Percentiles rank a stretch among this genome's conserved stretches.
These are phyloP conservation scores for Tetranychus truncatus DNA, from an alignment of 2,888 invertebrate species.

Conservation along the genomic window DNA sequence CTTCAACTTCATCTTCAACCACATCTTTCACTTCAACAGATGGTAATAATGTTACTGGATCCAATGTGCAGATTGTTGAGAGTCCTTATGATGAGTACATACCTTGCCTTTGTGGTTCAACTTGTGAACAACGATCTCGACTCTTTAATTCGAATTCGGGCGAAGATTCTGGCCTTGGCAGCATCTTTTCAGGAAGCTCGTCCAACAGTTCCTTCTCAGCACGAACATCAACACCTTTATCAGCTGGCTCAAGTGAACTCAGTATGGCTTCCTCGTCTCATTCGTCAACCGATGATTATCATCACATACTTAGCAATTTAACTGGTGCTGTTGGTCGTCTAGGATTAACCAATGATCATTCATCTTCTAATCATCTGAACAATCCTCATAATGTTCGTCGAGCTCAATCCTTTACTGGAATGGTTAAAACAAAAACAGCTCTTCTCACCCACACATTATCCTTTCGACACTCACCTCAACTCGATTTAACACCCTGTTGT, in stretches of 20 bases:
- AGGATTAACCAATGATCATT: neutral
- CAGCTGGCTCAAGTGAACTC: slow-evolving; percentile 17
- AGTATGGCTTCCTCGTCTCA: slow-evolving; percentile 17
- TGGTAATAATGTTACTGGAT: neutral
- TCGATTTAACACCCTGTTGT: slow-evolving; percentile 6
- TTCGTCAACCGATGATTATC: slow-evolving; percentile 14
- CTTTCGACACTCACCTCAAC: slow-evolving; percentile 20
- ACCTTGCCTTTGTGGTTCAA: slow-evolving; percentile 3
- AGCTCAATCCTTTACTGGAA: slow-evolving; percentile 29
- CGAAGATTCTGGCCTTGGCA: slow-evolving; percentile 10
- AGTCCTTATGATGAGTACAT: neutral
- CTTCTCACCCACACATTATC: slow-evolving; percentile 22
- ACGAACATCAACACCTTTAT: slow-evolving; percentile 16
- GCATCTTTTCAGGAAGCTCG: slow-evolving; percentile 7
- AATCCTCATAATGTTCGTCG: slow-evolving; percentile 24
- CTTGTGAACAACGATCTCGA: slow-evolving; percentile 1
- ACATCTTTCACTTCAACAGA: neutral
- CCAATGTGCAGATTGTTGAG: neutral
- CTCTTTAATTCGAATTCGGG: neutral
- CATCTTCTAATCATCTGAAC: neutral
- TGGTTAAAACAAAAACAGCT: slow-evolving; percentile 23
- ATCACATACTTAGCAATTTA: neutral
- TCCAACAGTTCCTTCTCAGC: slow-evolving; percentile 11
- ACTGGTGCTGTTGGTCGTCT: neutral
- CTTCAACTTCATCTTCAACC: neutral